phyloP scores from a whole-genome alignment of 2,888 invertebrate genomes.

The Lochmaea crataegi region DNA sequence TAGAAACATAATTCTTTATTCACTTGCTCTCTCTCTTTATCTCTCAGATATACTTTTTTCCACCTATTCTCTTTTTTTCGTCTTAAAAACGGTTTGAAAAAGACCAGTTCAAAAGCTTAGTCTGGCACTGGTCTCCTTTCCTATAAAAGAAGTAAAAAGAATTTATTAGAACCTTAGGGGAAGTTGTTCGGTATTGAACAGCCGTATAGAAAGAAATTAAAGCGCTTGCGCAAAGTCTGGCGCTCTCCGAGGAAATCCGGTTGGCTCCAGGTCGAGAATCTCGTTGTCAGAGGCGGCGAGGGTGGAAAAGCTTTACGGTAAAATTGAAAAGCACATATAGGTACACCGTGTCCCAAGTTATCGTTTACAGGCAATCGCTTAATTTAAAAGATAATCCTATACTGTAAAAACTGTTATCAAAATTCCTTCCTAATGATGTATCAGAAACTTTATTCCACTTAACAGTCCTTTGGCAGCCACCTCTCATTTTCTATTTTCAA shows the following conservation, averaged over 20 bases:
- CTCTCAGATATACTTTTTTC: neutral
- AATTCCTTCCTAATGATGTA: too few relatives aligned
- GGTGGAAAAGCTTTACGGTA: conserved; percentile 1
- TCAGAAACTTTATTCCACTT: too few relatives aligned
- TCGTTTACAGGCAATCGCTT: too few relatives aligned
- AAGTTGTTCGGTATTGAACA: conserved; percentile 50
- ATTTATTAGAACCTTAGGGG: conserved; percentile 42
- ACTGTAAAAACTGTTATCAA: too few relatives aligned
- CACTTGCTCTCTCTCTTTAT: neutral
- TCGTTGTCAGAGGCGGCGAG: conserved; percentile 32
- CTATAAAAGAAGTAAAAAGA: conserved; percentile 34
- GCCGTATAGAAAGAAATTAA: conserved; percentile 35
- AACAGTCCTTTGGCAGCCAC: too few relatives aligned
- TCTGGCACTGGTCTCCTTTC: conserved; percentile 16
- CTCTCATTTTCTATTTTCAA: too few relatives aligned
- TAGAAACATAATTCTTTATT: neutral
- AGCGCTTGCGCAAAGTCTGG: conserved; percentile 45
- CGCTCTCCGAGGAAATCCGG: conserved; percentile 47
- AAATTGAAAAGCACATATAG: neutral
- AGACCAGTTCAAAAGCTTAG: conserved; percentile 2
- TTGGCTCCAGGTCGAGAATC: conserved; percentile 45
- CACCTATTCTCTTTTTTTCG: neutral
- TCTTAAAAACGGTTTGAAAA: neutral
- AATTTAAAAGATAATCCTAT: too few relatives aligned
- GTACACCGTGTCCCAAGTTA: too few relatives aligned